phyloP scores from a whole-genome alignment of 2,113 vertebrate genomes.

The Eolophus roseicapilla region DNA sequence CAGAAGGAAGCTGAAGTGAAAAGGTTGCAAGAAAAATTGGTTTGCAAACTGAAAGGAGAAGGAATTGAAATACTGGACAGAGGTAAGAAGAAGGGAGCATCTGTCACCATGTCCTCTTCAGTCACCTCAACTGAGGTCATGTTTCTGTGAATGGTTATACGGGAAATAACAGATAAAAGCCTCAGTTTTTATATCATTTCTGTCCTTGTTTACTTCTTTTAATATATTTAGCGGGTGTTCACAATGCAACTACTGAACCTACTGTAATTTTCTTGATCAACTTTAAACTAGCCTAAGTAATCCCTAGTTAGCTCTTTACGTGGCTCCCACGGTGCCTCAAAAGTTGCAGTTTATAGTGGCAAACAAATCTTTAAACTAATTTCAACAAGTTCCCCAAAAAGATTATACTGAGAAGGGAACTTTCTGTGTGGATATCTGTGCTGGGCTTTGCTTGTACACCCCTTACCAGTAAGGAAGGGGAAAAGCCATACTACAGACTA shows the following conservation, averaged over 20 bases:
- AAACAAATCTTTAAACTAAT: neutral
- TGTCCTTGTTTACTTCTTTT: neutral
- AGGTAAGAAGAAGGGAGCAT: slow-evolving; percentile 74
- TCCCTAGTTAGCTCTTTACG: neutral
- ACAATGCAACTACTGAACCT: neutral
- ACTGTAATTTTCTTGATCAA: neutral
- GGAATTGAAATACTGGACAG: slow-evolving; percentile 79
- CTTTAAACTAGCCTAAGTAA: neutral
- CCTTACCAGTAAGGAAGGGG: neutral
- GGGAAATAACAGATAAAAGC: neutral
- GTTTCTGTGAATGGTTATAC: neutral
- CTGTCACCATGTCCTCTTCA: neutral
- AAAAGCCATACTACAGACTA: neutral
- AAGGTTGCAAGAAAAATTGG: slow-evolving; percentile 83
- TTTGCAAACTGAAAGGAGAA: slow-evolving; percentile 78
- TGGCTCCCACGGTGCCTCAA: neutral
- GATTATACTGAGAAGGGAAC: neutral
- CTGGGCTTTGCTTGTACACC: neutral
- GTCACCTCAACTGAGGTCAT: neutral
- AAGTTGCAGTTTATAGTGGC: neutral
- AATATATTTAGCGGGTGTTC: neutral
- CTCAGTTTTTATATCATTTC: neutral
- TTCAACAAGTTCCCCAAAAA: neutral
- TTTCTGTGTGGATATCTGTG: neutral
- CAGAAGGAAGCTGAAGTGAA: slow-evolving; percentile 86